Conservation (phyloP, 2,113 vertebrate genomes). For the Rissa tridactyla region DNA sequence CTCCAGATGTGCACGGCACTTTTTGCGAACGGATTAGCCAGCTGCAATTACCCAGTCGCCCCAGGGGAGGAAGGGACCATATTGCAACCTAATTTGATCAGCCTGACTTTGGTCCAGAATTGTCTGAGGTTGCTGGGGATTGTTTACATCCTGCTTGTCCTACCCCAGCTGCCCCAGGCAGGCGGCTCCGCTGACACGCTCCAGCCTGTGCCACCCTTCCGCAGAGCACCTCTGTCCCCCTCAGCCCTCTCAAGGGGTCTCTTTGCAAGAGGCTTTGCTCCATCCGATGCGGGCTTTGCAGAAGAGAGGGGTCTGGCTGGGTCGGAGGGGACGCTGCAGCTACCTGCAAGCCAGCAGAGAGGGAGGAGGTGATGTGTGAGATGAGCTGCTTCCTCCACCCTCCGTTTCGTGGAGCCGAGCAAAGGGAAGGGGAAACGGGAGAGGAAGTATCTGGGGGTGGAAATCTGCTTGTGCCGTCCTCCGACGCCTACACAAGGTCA, state of each 20-base stretch:
- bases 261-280: neutral
- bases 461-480: neutral
- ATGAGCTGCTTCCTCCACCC: neutral
- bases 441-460: neutral
- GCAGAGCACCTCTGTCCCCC: neutral
- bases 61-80: neutral
- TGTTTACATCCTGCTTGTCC: neutral
- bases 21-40: neutral
- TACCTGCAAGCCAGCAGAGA: neutral
- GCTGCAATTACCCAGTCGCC: constrained; percentile 5
- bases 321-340: neutral
- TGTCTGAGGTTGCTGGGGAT: neutral
- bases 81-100: constrained; percentile 46
- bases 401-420: neutral
- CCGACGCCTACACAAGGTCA: fast-evolving
- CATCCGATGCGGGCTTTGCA: neutral
- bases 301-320: neutral
- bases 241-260: neutral
- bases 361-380: neutral
- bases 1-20: neutral
- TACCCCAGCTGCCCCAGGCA: fast-evolving
- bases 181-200: neutral
- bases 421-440: neutral
- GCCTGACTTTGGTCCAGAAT: constrained; percentile 19
- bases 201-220: neutral